phyloP scores from a whole-genome alignment of 2,888 invertebrate species.

The Eupithecia exiguata region DNA sequence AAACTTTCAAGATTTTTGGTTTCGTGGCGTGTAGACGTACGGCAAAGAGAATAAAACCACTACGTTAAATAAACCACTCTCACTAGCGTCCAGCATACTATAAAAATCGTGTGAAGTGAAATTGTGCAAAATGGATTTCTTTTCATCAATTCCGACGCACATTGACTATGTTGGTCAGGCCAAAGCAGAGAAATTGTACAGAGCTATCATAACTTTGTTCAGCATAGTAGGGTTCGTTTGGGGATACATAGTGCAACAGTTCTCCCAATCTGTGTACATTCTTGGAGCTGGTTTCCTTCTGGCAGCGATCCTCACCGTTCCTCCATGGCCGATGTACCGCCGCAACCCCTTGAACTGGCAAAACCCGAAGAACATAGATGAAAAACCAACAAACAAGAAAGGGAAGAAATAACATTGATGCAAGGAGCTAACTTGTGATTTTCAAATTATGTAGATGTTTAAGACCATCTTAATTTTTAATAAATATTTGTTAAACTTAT shows the following conservation, averaged over 20 bases:
- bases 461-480: conserved; percentile 31
- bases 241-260: conserved; percentile 97
- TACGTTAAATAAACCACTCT: too few relatives aligned
- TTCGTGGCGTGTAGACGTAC: too few relatives aligned
- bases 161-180: conserved; percentile 95
- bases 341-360: conserved; percentile 95
- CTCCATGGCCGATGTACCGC: conserved; percentile 98
- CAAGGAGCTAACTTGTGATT: conserved; percentile 27
- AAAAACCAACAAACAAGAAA: conserved; percentile 78
- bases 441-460: conserved; percentile 36
- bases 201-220: conserved; percentile 95
- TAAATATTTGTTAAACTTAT: neutral
- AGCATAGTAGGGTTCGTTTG: conserved; percentile 95
- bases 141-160: conserved; percentile 79
- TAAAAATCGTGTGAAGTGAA: conserved; percentile 25
- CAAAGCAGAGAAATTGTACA: conserved; percentile 93
- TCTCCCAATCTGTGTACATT: conserved; percentile 97
- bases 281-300: conserved; percentile 95
- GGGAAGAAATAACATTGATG: conserved; percentile 73
- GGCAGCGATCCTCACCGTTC: conserved; percentile 93
- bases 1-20: neutral
- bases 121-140: conserved; percentile 72
- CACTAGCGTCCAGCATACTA: conserved; percentile 37
- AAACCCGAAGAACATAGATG: conserved; percentile 84
- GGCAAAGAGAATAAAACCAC: too few relatives aligned